phyloP scores from a whole-genome alignment of 2,888 invertebrate species.

The Thalpophila matura region DNA sequence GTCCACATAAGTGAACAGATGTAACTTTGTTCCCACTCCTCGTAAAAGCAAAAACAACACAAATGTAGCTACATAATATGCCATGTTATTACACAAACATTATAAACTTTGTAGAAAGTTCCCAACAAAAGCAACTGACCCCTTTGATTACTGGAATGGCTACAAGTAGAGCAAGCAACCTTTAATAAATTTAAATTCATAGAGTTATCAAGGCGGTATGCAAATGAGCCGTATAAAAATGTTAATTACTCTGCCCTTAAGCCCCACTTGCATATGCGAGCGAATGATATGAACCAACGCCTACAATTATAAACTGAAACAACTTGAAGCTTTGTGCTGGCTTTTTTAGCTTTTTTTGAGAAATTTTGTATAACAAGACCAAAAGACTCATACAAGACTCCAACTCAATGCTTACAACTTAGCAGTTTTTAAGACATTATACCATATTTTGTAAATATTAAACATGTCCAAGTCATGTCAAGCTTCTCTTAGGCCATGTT shows the following conservation, averaged over 20 bases:
- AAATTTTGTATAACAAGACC: too few species aligned
- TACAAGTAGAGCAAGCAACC: slow-evolving; percentile 68
- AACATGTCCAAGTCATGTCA: too few species aligned
- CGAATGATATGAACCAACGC: slow-evolving; percentile 54
- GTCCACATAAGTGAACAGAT: too few species aligned
- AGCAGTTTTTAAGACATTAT: too few species aligned
- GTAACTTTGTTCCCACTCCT: too few species aligned
- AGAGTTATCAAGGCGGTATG: slow-evolving; percentile 78
- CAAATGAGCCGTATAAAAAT: slow-evolving; percentile 79
- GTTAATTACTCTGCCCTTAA: slow-evolving; percentile 75
- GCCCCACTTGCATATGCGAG: slow-evolving; percentile 57
- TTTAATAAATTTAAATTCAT: slow-evolving; percentile 80
- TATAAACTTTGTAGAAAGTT: slow-evolving; percentile 7
- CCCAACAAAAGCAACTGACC: slow-evolving; percentile 55
- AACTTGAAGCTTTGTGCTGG: slow-evolving; percentile 28
- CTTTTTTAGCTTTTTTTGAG: slow-evolving; percentile 19
- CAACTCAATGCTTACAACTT: too few species aligned
- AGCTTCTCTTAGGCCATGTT: too few species aligned
- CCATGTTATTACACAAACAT: background rate
- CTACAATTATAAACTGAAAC: slow-evolving; percentile 58
- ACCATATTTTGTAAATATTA: too few species aligned
- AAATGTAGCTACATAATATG: background rate
- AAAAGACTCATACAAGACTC: too few species aligned
- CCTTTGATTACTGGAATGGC: slow-evolving; percentile 63
- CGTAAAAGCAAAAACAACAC: background rate